phyloP scores from a whole-genome alignment of 1,140 invertebrate species.

The Lerema accius region DNA sequence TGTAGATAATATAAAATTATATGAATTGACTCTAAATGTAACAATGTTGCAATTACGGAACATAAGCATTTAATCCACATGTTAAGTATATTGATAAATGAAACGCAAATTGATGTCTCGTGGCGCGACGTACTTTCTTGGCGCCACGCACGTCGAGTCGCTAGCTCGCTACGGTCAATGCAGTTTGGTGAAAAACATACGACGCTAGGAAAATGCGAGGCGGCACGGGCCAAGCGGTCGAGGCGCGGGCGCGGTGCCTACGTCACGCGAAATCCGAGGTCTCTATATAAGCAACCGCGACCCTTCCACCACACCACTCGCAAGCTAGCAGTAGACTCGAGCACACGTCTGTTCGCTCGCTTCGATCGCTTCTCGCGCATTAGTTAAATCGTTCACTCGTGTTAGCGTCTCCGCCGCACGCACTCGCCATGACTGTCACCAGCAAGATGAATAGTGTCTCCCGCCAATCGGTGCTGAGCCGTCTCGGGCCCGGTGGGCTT shows the following conservation, averaged over 20 bases:
- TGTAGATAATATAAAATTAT: too few relatives aligned
- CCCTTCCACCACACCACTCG: slow-evolving; percentile 72
- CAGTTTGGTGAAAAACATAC: slow-evolving; percentile 53
- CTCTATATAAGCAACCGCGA: slow-evolving; percentile 70
- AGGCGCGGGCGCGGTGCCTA: slow-evolving; percentile 50
- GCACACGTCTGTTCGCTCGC: slow-evolving; percentile 56
- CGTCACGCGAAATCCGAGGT: slow-evolving; percentile 75
- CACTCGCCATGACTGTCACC: slow-evolving; percentile 76
- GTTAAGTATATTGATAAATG: not conserved
- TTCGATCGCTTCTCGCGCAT: slow-evolving; percentile 60
- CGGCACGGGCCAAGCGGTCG: slow-evolving; percentile 44
- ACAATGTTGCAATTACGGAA: not conserved
- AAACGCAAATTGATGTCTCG: too few relatives aligned
- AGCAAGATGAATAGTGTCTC: slow-evolving; percentile 81
- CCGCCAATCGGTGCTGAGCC: slow-evolving; percentile 71
- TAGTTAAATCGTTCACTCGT: slow-evolving; percentile 55
- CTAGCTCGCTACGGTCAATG: slow-evolving; percentile 45
- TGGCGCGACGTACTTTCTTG: slow-evolving; percentile 11
- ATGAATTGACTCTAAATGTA: too few relatives aligned
- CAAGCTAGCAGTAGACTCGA: slow-evolving; percentile 63
- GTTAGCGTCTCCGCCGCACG: slow-evolving; percentile 51
- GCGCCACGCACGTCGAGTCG: slow-evolving; percentile 22
- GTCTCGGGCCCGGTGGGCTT: slow-evolving; percentile 70
- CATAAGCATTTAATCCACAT: not conserved
- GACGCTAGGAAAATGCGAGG: slow-evolving; percentile 54